Conservation (phyloP, 2,797 vertebrate genomes). For the Taenioides sp. region DNA sequence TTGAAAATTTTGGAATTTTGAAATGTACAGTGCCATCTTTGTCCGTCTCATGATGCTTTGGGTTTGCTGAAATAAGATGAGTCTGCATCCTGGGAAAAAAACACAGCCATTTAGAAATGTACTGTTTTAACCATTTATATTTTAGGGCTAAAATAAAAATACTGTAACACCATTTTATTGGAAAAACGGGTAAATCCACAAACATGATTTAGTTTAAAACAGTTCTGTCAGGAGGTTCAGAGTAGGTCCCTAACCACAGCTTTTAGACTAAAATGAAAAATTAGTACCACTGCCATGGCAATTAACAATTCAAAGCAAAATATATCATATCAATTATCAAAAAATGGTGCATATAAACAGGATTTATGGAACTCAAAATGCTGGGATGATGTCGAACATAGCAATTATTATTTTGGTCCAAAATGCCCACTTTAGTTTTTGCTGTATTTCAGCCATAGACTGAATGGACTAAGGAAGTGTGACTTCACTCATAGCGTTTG, state of each 20-base stretch:
- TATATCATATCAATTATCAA: too few species aligned
- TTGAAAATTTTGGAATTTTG: background rate
- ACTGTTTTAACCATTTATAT: background rate
- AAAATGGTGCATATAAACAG: too few species aligned
- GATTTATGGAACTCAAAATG: too few species aligned
- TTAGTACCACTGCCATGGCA: too few species aligned
- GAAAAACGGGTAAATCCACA: too few species aligned
- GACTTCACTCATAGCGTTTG: too few species aligned
- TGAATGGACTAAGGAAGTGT: too few species aligned
- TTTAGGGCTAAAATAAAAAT: background rate
- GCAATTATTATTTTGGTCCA: too few species aligned
- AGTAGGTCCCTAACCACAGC: too few species aligned
- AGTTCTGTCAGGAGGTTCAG: background rate
- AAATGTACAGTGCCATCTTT: slow-evolving; percentile 3
- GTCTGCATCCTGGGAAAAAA: slow-evolving; percentile 86
- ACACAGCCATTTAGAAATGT: background rate
- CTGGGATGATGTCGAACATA: too few species aligned
- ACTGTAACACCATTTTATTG: background rate
- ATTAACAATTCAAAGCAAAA: too few species aligned
- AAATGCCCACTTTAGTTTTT: background rate
- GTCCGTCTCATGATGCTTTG: slow-evolving; percentile 64
- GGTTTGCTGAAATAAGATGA: slow-evolving; percentile 82
- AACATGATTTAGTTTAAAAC: background rate
- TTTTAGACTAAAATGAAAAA: too few species aligned
- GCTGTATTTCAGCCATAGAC: background rate